Base-by-base conservation (phyloP, 2,888 invertebrate species). In the Troglohyphantes excavatus region DNA sequence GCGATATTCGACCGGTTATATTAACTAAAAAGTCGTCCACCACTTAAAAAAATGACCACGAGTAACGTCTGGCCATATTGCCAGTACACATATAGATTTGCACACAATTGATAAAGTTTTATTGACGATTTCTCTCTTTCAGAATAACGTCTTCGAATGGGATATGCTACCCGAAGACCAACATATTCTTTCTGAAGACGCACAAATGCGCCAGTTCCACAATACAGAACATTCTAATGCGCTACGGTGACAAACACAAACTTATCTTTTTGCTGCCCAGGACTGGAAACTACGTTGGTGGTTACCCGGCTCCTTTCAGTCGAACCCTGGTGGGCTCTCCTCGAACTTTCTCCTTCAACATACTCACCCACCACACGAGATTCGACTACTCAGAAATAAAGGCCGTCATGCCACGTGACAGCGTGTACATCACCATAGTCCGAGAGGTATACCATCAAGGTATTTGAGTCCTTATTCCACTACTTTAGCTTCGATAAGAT, bases 191-290 rank as follows among this genome's bases (percentile, higher is more conserved):
- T 84, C 90, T 93, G 29, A 93, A 93, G 88, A 93, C 92, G 2
- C 93, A 93, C 92, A 93, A 93, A 91, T 92, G 92, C 81, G 93
- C 92, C 21, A 92, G 93, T 33, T 92, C 92, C n/a, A 92, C 93
- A 19, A 90, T 93, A 17, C 93, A 93, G 85, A 93, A 93, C 76
- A 92, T 93, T 27, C 86, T 93, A 17, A 89, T 93, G 85, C 91
- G 93, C 13, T 93, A 92, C 78, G 92, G 92, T 7, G 91, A 92
- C 67, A 43, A 85, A 11, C 91, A 92, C 68, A 91, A 92, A 23
- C 90, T 93, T 53, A 92, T 92, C 21, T 92, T 93, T 59, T 92
- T 92, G 7, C 90, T 93, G 26, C 90, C 91, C 6, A 65, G 68
- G 13, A 85, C 63, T 43, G 92, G 92, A 23, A 92, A 92, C 89